Evolutionary conservation across 2,888 invertebrate species (phyloP), one percentile per base, ranked within the genome.

Genomic region (Drosophila ochracea): DNA sequence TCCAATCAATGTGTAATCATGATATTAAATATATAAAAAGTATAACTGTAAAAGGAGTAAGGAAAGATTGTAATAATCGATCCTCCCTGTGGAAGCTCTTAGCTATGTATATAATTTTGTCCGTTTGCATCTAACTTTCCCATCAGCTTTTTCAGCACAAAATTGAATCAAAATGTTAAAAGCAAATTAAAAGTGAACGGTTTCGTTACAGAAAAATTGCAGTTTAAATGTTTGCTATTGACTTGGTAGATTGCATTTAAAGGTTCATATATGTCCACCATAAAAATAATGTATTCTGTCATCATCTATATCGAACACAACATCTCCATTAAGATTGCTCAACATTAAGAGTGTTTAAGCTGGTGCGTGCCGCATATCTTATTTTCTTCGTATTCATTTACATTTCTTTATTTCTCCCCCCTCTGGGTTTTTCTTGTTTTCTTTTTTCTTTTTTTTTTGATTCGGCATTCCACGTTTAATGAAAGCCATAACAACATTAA

Each of bases 401-500:
- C 62, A 47, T 58, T 57, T 35, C 35, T 25, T 35, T 25, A 31
- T 21, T 50, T 30, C 47, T 21, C 7, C 47, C 47, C 47, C 16
- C 21, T 4, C n/a, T 41, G 41, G n/a, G 4, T 25, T 25, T 16
- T 25, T 47, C 25, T 16, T 41, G n/a, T n/a, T 21, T 21, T 21
- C 3, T 28, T 33, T 31, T 31, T 30, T 2, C 54, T 53, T 7
- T 19, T 62, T 73, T 41, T 43, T 30, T 59, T 57, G 35, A 64
- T 62, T 69, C 68, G 57, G 53, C 47, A 75, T 76, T 72, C 66
- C 59, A 71, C 68, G 63, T 80, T 78, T 68, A 76, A 71, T 78
- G 74, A 80, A 80, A 73, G 68, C 62, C 86, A 78, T 76, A 82
- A 82, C 77, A 72, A 73, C 80, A 75, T 84, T 85, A 82, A 84